Conservation (phyloP, 2,888 invertebrate genomes). For the Marasmarcha lunaedactyla region DNA sequence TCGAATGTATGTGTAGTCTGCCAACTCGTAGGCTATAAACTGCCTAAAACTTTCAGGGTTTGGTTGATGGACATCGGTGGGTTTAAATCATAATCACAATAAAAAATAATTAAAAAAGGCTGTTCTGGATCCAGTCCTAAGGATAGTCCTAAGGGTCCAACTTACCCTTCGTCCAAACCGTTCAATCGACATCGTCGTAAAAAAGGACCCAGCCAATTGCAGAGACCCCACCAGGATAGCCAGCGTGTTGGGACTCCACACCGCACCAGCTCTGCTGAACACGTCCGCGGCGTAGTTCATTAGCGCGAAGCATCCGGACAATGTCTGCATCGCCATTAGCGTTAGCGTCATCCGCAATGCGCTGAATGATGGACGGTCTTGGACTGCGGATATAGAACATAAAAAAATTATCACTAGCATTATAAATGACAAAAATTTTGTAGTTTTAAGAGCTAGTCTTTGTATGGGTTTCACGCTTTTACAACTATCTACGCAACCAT, state of each 20-base stretch:
- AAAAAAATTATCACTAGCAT: too few relatives aligned
- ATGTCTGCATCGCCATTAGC: constrained; percentile 45
- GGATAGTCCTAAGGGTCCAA: too few relatives aligned
- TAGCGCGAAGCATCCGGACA: constrained; percentile 51
- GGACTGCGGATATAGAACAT: constrained; percentile 32
- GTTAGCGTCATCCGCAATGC: constrained; percentile 38
- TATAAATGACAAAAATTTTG: neutral
- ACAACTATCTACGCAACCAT: too few relatives aligned
- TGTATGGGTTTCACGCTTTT: too few relatives aligned
- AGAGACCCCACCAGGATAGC: constrained; percentile 38
- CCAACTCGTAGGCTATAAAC: too few relatives aligned
- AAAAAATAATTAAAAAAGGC: too few relatives aligned
- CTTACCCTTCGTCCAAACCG: constrained; percentile 45
- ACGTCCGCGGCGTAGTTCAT: constrained; percentile 51
- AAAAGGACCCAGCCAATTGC: constrained; percentile 40
- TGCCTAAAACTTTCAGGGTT: too few relatives aligned
- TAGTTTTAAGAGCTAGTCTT: too few relatives aligned
- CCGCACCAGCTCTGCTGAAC: constrained; percentile 53
- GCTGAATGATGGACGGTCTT: constrained; percentile 33
- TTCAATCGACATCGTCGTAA: constrained; percentile 42
- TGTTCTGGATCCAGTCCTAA: too few relatives aligned
- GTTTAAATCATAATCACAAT: too few relatives aligned
- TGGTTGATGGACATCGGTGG: too few relatives aligned
- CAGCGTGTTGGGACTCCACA: constrained; percentile 56
- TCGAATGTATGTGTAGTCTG: too few relatives aligned